phyloP scores from a whole-genome alignment of 2,113 vertebrate genomes.

The Aleadryas rufinucha region DNA sequence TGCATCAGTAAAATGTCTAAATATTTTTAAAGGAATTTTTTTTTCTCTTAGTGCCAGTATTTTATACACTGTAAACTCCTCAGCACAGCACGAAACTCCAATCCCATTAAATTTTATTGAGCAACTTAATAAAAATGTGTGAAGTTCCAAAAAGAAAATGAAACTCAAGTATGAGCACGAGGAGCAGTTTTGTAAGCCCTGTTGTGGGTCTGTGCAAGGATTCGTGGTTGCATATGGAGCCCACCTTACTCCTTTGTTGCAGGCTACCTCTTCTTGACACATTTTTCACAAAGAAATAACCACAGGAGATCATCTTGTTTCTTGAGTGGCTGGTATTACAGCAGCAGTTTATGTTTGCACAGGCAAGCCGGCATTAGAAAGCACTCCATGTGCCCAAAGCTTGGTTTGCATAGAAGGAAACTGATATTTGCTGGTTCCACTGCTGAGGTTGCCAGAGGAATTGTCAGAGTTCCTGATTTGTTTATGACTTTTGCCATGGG shows the following conservation, averaged over 20 bases:
- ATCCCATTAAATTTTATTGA: conserved; percentile 52
- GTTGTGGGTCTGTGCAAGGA: background rate
- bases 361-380: background rate
- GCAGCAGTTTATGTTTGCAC: background rate
- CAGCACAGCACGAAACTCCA: conserved; percentile 40
- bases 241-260: background rate
- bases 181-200: background rate
- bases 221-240: background rate
- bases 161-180: background rate
- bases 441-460: background rate
- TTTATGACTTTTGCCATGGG: background rate
- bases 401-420: background rate
- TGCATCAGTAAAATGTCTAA: background rate
- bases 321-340: background rate
- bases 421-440: background rate
- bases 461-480: background rate
- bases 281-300: background rate
- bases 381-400: background rate
- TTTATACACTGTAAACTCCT: conserved; percentile 29
- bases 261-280: background rate
- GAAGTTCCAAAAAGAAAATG: background rate
- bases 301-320: background rate
- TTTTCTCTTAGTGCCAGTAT: background rate
- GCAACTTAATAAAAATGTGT: background rate
- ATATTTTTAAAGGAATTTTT: background rate